Base-by-base conservation (phyloP, 2,797 vertebrate genomes). In the Lacerta agilis region DNA sequence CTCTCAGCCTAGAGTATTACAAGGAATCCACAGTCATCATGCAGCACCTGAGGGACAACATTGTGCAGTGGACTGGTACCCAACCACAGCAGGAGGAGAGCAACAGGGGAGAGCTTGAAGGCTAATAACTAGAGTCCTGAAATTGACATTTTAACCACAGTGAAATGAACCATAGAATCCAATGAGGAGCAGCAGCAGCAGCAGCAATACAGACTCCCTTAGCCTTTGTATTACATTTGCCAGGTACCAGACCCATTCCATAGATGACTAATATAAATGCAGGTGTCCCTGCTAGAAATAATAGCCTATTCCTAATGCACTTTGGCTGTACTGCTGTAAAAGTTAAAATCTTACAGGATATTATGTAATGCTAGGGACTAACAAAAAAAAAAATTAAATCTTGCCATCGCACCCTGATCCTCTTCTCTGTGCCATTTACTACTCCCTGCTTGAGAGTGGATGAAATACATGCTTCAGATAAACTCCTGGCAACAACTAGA, bases 71-170 rank as follows among this genome's bases (percentile, higher is more conserved):
- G 82, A 75, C 77, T 29, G 29, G 36, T 13, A 72, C 10, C 1
- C 85, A 41, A 27, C 67, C 72, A 29, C 29, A 75, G 41, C 45
- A 72, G 38, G 25, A 25, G 7, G 45, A 64, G 29, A 1, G 2
- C 2, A 29, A 6, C 4, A 2, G 8, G 38, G 27, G 4, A 10
- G 6, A 38, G 3, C 0, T 3, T 36, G 76, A 55, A 45, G 18
- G 1, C 23, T 20, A 36, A 2, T 0, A 66, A 3, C 17, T 43
- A 1, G 49, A 2, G 9, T 41, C 38, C 33, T 10, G 3, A 20
- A 9, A 27, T 8, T 41, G 33, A 27, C 43, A 43, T 41, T 55
- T 43, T 41, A 67, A 0, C 0, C 25, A 38, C 0, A 20, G 33
- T 7, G 11, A 69, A 36, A 6, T 45, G 20, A 38, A 45, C 8